Evolutionary conservation across 2,797 vertebrate species (phyloP), one percentile per base, ranked within the genome.

Genomic region (Rhinichthys osculus): DNA sequence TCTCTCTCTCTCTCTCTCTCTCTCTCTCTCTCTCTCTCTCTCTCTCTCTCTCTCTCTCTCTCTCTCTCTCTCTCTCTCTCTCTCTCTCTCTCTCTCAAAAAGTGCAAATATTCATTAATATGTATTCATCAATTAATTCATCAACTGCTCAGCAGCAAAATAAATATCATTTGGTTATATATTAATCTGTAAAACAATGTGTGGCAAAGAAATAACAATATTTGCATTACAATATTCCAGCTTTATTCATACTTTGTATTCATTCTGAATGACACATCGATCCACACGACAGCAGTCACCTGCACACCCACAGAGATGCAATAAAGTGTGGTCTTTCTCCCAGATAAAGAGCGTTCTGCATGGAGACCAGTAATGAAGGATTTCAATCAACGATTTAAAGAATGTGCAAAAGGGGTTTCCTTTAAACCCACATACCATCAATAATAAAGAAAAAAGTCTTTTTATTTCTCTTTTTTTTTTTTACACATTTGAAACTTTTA

Each of bases 381-480:
- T 69, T 77, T 50, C 19, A 57, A 62, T 19, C 19, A 38, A 82
- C 14, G 14, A 21, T 69, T 77, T 71, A 44, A 72, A 86, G 44
- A 77, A 79, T 87, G 86, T 87, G 78, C 86, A 85, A 87, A 87
- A 85, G 33, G 77, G 23, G 9, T 66, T 72, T 85, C 21, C 44
- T 72, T 73, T 59, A 82, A 72, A 82, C 9, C 81, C 52, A 44
- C 5, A 0, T 71, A 54, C 14, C 80, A 40, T 54, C 79, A 80
- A 64, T 17, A 80, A 79, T 13, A 67, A 80, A 80, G 27, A 35
- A 66, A 80, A 69, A 44, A n/a, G 0, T 52, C 3, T 23, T 40
- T 4, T 42, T n/a, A 30, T 27, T 19, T 33, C 23, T 30, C 33
- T 47, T 23, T n/a, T 13, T 27, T 64, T 27, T 47, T 47, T 47